Base-by-base conservation (phyloP, 2,888 invertebrate species). In the Mylabris sibirica region DNA sequence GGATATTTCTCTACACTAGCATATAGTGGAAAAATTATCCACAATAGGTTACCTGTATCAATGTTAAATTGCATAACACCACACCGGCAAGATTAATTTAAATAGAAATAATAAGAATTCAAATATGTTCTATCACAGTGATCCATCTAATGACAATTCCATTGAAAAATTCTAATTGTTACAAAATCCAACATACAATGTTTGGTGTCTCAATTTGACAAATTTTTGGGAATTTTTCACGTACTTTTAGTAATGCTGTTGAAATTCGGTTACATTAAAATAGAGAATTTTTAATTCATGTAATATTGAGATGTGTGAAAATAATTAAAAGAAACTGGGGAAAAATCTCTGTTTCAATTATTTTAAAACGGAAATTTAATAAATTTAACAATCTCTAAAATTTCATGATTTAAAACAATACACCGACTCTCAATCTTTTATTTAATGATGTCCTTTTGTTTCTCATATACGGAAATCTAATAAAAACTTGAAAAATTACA, bases 31-130 rank as follows among this genome's bases (percentile, higher is more conserved):
- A 38, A 62, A 62, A 35, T 62, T 11, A n/a, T 9, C 24, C 9
- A 14, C 35, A 57, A 41, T 62, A 17, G 62, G 62, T 62, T 62
- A 62, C 9, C 24, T 34, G 35, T 35, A 62, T 35, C 62, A 62
- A 62, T 62, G 62, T 35, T 62, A 62, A 62, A 41, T 62, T 62
- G 62, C 62, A 41, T 35, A 62, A 62, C 3, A 35, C 9, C 3
- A 35, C 11, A 41, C 38, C 26, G 6, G 14, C 3, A 38, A 24
- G 17, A 35, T 9, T 62, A 62, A 41, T 44, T 44, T n/a, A 14
- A 41, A 41, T 41, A 41, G 5, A 20, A 49, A 8, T 49, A 49
- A 20, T 49, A 20, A 11, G 11, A 49, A 9, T 49, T 20, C n/a
- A 4, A 20, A 49, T 11, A 57, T 14, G 57, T 57, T 57, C 26